A percentile compares a stretch with the other conserved stretches of the same genome.
Evolutionary conservation across 2,113 vertebrate genomes (phyloP).

Genomic region (Potamarius usumacintae): DNA sequence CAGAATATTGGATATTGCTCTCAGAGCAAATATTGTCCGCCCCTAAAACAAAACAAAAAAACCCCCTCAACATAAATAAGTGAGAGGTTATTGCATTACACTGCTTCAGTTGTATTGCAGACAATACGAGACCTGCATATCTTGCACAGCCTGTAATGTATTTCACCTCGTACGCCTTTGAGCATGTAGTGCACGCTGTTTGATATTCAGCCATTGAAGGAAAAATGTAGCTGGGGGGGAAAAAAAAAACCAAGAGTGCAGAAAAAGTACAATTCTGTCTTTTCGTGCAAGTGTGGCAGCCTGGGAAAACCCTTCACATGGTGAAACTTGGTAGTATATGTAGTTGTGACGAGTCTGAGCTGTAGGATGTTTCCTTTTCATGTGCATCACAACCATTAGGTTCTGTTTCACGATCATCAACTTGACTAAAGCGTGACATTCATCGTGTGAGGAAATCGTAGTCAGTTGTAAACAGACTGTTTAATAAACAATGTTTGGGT

Average conservation of each 20-base stretch:
- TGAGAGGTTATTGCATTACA: neutral
- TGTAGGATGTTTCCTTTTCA: neutral
- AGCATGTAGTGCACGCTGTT: neutral
- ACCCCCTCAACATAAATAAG: neutral
- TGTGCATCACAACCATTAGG: neutral
- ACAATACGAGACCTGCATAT: neutral
- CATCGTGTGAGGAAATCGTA: neutral
- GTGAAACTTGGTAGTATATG: neutral
- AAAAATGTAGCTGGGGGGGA: neutral
- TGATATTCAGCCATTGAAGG: neutral
- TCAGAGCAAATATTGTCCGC: neutral
- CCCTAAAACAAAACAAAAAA: neutral
- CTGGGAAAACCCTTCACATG: constrained; percentile 1
- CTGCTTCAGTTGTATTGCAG: neutral
- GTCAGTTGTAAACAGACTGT: neutral
- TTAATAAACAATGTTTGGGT: too few relatives aligned
- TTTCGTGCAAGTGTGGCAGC: neutral
- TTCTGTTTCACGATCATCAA: neutral
- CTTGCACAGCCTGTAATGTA: neutral
- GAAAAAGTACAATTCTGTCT: neutral
- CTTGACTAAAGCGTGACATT: neutral
- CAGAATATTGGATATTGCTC: neutral
- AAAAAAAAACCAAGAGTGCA: neutral
- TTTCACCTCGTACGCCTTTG: neutral
- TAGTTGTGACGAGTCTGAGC: too few relatives aligned